Percentiles rank a stretch among this genome's conserved stretches.
phyloP scores from a whole-genome alignment of 2,888 invertebrate genomes.

The Drosophila pegasa region DNA sequence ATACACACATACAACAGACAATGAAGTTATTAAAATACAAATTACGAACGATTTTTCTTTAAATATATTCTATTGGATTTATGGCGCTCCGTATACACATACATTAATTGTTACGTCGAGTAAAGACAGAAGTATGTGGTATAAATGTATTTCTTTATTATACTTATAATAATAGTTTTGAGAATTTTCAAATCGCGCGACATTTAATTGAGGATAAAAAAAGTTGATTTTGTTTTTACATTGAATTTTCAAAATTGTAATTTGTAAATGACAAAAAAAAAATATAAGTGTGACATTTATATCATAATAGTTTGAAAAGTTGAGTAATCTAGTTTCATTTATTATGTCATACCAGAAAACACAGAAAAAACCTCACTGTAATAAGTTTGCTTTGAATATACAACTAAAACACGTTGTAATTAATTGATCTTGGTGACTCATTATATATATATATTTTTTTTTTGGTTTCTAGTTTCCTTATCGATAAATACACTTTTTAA shows the following conservation, averaged over 20 bases:
- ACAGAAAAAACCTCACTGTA: conserved; percentile 16
- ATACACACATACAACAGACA: background rate
- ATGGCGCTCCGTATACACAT: conserved; percentile 11
- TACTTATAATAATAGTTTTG: conserved; percentile 3
- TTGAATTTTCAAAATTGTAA: conserved; percentile 17
- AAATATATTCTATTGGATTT: background rate
- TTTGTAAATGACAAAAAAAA: conserved; percentile 30
- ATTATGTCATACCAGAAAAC: conserved; percentile 9
- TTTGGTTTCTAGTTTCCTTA: background rate
- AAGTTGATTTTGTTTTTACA: conserved; percentile 1
- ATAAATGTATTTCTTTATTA: conserved; percentile 3
- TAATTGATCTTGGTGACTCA: background rate
- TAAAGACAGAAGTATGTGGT: background rate
- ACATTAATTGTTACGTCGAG: conserved; percentile 12
- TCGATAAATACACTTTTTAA: background rate
- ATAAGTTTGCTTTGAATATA: conserved; percentile 10
- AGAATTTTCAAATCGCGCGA: conserved; percentile 12
- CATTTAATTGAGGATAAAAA: conserved; percentile 21
- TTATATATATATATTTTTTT: too few species aligned
- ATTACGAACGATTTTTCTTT: background rate
- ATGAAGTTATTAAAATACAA: background rate
- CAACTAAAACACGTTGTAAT: background rate
- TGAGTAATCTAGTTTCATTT: conserved; percentile 25
- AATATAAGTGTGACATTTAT: conserved; percentile 19
- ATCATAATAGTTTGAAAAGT: conserved; percentile 28